Conservation (phyloP, 2,113 vertebrate species). For the Tautogolabrus adspersus region DNA sequence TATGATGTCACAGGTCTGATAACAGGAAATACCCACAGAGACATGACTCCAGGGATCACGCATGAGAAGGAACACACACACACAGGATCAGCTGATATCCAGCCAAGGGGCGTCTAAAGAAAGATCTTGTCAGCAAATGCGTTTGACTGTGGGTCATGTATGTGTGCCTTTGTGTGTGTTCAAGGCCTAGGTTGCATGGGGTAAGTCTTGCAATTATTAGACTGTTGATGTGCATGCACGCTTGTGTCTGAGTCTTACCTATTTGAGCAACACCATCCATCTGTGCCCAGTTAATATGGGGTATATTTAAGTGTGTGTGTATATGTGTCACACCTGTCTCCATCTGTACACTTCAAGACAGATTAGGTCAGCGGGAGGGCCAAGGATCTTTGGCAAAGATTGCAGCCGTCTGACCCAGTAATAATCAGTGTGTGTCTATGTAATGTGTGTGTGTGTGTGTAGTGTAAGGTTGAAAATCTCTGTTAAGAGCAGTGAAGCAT, state of each 20-base stretch:
- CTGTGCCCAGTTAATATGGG: slow-evolving; percentile 6
- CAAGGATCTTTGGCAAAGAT: slow-evolving; percentile 60
- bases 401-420: slow-evolving; percentile 63
- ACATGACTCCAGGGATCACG: slow-evolving; percentile 33
- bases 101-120: slow-evolving; percentile 35
- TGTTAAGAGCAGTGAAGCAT: slow-evolving; percentile 29
- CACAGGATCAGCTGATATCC: slow-evolving; percentile 18
- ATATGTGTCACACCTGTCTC: slow-evolving; percentile 71
- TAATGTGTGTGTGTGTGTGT: not conserved
- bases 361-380: slow-evolving; percentile 69
- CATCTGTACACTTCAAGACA: slow-evolving; percentile 62
- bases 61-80: slow-evolving; percentile 21
- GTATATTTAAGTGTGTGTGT: slow-evolving; percentile 38
- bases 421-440: slow-evolving; percentile 38
- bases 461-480: slow-evolving; percentile 13
- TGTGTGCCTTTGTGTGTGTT: slow-evolving; percentile 14
- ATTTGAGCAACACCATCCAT: slow-evolving; percentile 1
- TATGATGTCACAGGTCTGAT: slow-evolving; percentile 68
- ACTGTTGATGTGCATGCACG: slow-evolving; percentile 14
- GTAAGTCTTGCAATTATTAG: slow-evolving; percentile 48
- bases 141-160: slow-evolving; percentile 7
- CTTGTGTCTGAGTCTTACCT: slow-evolving; percentile 27
- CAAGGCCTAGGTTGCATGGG: slow-evolving; percentile 31
- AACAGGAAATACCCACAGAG: slow-evolving; percentile 66
- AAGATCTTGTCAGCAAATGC: slow-evolving; percentile 43